Evolutionary conservation across 2,888 invertebrate species (phyloP).

Genomic region (Drosophila percnosoma): DNA sequence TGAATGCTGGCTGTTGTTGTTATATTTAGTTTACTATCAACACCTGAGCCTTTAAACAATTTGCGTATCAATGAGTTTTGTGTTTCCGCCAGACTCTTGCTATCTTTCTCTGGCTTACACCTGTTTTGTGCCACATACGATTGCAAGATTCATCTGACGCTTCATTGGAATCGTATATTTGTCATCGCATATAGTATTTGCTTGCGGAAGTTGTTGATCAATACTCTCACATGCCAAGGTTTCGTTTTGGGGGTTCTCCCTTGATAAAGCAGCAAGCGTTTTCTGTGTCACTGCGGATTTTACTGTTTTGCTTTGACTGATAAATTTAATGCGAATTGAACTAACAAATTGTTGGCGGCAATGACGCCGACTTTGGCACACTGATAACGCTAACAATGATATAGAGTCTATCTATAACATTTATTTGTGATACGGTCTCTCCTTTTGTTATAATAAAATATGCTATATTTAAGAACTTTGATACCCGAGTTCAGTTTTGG

Average conservation of each 20-base stretch:
- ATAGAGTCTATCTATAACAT: not conserved
- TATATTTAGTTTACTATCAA: not conserved
- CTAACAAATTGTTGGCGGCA: not conserved
- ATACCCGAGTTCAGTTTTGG: constrained; percentile 26
- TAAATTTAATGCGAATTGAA: constrained; percentile 20
- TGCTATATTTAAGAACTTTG: constrained; percentile 47
- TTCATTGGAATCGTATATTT: constrained; percentile 63
- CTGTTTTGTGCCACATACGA: constrained; percentile 23
- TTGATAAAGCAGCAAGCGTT: constrained; percentile 23
- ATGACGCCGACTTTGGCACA: constrained; percentile 5
- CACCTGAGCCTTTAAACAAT: constrained; percentile 28
- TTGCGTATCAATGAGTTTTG: constrained; percentile 57
- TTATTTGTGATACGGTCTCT: not conserved
- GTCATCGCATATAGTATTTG: constrained; percentile 49
- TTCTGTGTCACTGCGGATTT: constrained; percentile 33
- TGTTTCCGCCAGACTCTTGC: not conserved
- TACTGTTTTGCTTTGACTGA: constrained; percentile 7
- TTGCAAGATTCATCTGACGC: constrained; percentile 63
- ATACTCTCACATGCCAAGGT: constrained; percentile 18
- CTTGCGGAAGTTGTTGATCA: constrained; percentile 45
- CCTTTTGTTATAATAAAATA: not conserved
- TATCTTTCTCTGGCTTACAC: constrained; percentile 16
- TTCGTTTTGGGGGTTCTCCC: constrained; percentile 41
- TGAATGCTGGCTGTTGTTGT: constrained; percentile 27
- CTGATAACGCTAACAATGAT: constrained; percentile 16